Conservation (phyloP, 2,797 vertebrate species). For the Pterois miles region DNA sequence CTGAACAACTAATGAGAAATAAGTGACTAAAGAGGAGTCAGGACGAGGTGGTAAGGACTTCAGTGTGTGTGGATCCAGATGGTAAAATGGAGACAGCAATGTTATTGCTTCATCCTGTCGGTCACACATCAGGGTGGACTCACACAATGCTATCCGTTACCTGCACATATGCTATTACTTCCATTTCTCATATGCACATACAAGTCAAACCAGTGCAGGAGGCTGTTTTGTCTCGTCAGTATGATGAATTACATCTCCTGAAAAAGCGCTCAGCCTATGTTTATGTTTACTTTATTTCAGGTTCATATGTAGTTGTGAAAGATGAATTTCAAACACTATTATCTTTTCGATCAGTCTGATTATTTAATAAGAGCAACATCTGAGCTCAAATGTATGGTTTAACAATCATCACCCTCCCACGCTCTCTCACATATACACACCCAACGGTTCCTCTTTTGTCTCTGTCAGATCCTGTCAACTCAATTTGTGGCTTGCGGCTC, state of each 20-base stretch:
- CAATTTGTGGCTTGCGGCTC: conserved; percentile 90
- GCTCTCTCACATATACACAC: conserved; percentile 31
- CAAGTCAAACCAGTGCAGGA: conserved; percentile 17
- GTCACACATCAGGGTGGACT: conserved; percentile 49
- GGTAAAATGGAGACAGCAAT: conserved; percentile 55
- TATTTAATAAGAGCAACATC: conserved; percentile 48
- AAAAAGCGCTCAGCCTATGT: conserved; percentile 20
- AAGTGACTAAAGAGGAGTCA: conserved; percentile 19
- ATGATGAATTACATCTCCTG: conserved; percentile 22
- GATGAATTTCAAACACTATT: conserved; percentile 24
- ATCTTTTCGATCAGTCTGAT: conserved; percentile 59
- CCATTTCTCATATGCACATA: conserved; percentile 34
- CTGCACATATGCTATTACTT: conserved; percentile 55
- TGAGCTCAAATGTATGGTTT: conserved; percentile 64
- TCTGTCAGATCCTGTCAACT: conserved; percentile 84
- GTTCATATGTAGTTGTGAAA: conserved; percentile 11
- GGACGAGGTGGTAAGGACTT: background rate
- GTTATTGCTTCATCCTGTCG: conserved; percentile 66
- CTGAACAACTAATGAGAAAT: conserved; percentile 44
- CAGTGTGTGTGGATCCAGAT: conserved; percentile 55
- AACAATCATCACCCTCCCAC: conserved; percentile 50
- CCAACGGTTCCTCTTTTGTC: conserved; percentile 58
- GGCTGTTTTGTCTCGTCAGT: conserved; percentile 40
- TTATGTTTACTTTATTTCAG: conserved; percentile 8
- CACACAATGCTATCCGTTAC: conserved; percentile 51